These are phyloP conservation scores for Mohoua ochrocephala DNA, from an alignment of 2,113 vertebrate species.

Conservation along the genomic window DNA sequence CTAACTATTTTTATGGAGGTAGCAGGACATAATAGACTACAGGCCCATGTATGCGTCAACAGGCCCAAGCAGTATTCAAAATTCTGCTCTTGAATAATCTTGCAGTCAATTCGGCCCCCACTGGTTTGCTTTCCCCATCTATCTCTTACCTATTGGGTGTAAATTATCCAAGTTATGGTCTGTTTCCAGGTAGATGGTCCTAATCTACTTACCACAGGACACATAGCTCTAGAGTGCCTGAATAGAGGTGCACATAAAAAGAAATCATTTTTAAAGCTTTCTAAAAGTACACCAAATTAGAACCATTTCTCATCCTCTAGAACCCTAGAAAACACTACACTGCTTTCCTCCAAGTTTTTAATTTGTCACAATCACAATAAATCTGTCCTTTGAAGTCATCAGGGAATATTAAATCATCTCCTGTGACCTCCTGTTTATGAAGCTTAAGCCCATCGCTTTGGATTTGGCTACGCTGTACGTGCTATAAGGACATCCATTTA, in stretches of 20 bases:
- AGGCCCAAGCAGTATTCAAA: background rate
- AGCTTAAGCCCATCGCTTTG: background rate
- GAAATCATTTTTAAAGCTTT: background rate
- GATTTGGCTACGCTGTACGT: background rate
- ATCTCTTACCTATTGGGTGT: background rate
- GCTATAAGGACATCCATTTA: background rate
- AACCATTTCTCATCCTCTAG: background rate
- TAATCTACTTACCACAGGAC: background rate
- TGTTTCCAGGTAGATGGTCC: background rate
- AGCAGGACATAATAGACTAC: background rate
- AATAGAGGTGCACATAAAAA: background rate
- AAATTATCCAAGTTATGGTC: background rate
- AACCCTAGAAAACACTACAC: background rate
- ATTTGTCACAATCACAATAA: background rate
- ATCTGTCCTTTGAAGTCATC: background rate
- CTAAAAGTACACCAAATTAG: background rate
- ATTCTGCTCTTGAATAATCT: background rate
- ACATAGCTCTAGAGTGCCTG: background rate
- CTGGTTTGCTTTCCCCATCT: background rate
- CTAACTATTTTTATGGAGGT: background rate
- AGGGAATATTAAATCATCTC: background rate
- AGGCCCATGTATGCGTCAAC: fast-evolving
- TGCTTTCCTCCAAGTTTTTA: background rate
- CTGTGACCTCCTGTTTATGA: background rate
- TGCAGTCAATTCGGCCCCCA: background rate